Conservation (phyloP, 2,888 invertebrate species). For the Papilio protenor region DNA sequence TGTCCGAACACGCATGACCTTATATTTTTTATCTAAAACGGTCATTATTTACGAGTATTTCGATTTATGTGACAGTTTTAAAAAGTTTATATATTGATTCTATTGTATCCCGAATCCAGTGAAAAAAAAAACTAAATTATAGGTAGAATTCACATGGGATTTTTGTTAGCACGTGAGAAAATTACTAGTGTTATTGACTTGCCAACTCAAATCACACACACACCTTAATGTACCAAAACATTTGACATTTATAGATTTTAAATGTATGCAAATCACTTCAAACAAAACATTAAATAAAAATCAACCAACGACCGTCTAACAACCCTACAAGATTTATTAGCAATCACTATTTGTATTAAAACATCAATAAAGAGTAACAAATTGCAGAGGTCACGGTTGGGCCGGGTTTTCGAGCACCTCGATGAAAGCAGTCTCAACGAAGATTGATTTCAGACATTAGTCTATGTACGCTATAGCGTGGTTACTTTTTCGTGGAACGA, state of each 20-base stretch:
- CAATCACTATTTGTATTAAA: conserved; percentile 30
- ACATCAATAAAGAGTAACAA: conserved; percentile 36
- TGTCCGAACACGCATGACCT: conserved; percentile 17
- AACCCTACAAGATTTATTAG: conserved; percentile 26
- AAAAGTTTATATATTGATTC: conserved; percentile 1
- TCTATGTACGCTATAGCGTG: conserved; percentile 42
- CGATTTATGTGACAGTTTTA: conserved; percentile 22
- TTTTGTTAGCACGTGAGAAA: neutral
- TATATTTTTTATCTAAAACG: conserved; percentile 31
- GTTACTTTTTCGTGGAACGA: conserved; percentile 36
- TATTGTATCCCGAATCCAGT: neutral
- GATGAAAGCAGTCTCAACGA: conserved; percentile 47
- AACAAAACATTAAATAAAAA: neutral
- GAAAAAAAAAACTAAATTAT: neutral
- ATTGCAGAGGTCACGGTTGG: conserved; percentile 35
- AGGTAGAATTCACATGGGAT: neutral
- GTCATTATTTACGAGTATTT: conserved; percentile 23
- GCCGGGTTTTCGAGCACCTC: conserved; percentile 29
- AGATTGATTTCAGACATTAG: conserved; percentile 50
- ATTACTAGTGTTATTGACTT: neutral
- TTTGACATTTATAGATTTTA: neutral
- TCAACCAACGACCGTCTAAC: neutral
- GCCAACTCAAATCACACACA: neutral
- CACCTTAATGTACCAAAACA: neutral
- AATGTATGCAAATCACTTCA: neutral